phyloP scores from a whole-genome alignment of 92 coral and sea anemone species.

The Palythoa caribaeorum region DNA sequence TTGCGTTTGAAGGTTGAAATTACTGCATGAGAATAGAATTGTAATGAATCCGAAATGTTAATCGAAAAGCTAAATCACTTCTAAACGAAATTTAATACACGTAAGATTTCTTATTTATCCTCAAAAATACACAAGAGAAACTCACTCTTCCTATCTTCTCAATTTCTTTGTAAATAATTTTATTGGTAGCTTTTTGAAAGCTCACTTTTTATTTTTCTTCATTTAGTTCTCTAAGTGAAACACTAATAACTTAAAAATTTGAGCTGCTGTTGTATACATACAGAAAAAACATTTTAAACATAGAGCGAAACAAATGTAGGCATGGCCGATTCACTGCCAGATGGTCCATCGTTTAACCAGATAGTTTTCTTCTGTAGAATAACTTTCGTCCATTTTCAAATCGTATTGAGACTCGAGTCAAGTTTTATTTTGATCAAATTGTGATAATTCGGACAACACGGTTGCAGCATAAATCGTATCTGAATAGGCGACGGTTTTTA shows the following conservation, averaged over 20 bases:
- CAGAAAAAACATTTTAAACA: too few species aligned
- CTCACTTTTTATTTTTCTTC: conserved; percentile 1
- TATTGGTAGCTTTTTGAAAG: background rate
- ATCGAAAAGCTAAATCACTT: background rate
- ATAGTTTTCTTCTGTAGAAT: too few species aligned
- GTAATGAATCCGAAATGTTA: conserved; percentile 24
- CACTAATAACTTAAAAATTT: background rate
- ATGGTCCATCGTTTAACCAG: background rate
- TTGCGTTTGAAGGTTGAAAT: conserved; percentile 8
- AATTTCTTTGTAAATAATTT: conserved; percentile 21
- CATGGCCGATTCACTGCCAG: background rate
- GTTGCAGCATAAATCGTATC: too few species aligned
- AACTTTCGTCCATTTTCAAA: too few species aligned
- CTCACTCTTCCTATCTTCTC: conserved; percentile 16
- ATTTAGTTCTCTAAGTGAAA: background rate
- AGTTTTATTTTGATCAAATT: too few species aligned
- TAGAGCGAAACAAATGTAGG: too few species aligned
- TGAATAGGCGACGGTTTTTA: too few species aligned
- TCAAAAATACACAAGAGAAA: conserved; percentile 25
- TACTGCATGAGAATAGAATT: conserved; percentile 1
- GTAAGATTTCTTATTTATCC: background rate
- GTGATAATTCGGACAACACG: too few species aligned
- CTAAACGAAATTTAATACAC: conserved; percentile 38
- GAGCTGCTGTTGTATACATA: background rate
- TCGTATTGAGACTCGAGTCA: too few species aligned